These are phyloP conservation scores for Sinelater perroti DNA, from an alignment of 2,888 invertebrate species.

Conservation along the genomic window DNA sequence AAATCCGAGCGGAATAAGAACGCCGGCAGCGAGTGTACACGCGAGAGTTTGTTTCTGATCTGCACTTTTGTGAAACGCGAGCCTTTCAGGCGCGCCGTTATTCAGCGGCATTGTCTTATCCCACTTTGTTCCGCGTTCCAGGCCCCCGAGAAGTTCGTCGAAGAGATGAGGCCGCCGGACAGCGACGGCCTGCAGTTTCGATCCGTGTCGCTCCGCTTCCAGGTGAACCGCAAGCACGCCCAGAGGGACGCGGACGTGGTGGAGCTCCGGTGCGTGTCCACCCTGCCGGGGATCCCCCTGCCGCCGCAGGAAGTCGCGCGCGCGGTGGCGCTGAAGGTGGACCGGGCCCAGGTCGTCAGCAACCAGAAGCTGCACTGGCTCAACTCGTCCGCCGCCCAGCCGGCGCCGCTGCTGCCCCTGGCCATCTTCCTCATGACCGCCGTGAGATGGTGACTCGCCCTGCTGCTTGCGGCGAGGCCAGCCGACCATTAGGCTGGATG, in stretches of 20 bases:
- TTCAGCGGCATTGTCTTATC: slow-evolving; percentile 32
- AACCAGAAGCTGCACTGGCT: slow-evolving; percentile 36
- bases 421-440: slow-evolving; percentile 21
- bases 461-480: no score
- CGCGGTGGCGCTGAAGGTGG: slow-evolving; percentile 27
- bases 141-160: slow-evolving; percentile 33
- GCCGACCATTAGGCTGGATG: no score
- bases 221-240: slow-evolving; percentile 35
- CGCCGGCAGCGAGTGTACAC: slow-evolving; percentile 29
- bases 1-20: slow-evolving; percentile 32
- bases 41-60: slow-evolving; percentile 25
- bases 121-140: slow-evolving; percentile 33
- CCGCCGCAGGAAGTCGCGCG: slow-evolving; percentile 29
- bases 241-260: slow-evolving; percentile 31
- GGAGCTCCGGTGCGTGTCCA: slow-evolving; percentile 33
- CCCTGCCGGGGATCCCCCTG: slow-evolving; percentile 35
- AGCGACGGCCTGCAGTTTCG: slow-evolving; percentile 31
- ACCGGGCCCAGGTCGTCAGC: slow-evolving; percentile 33
- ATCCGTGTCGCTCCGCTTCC: slow-evolving; percentile 33
- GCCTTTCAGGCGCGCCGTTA: slow-evolving; percentile 24
- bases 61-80: slow-evolving; percentile 35
- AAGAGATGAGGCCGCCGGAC: slow-evolving; percentile 33
- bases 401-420: slow-evolving; percentile 18
- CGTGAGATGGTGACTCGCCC: slow-evolving; percentile 31
- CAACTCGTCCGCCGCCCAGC: slow-evolving; percentile 25